phyloP scores from a whole-genome alignment of 2,797 vertebrate species.

The Natrix natrix region DNA sequence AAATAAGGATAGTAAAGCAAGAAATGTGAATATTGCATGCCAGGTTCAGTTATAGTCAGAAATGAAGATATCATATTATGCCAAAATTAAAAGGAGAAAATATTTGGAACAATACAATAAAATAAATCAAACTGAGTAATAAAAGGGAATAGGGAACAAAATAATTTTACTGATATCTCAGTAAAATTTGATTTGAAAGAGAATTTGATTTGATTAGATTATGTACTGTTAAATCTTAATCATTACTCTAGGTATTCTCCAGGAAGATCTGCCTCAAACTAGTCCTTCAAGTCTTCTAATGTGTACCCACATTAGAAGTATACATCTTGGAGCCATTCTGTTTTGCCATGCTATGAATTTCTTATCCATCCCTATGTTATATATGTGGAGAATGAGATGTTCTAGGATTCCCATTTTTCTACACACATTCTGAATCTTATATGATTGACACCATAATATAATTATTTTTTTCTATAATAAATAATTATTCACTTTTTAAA shows the following conservation, averaged over 20 bases:
- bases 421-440: not conserved
- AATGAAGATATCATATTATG: not conserved
- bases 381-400: not conserved
- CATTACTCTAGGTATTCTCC: not conserved
- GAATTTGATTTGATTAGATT: not conserved
- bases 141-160: not conserved
- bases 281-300: not conserved
- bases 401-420: not conserved
- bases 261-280: not conserved
- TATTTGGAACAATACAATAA: not conserved
- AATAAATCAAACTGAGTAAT: not conserved
- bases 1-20: not conserved
- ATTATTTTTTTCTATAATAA: not conserved
- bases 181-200: no score
- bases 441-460: not conserved
- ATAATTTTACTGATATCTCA: not conserved
- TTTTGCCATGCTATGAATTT: not conserved
- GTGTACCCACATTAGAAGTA: not conserved
- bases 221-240: not conserved
- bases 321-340: not conserved
- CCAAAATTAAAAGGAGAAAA: not conserved
- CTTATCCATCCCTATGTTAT: not conserved
- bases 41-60: not conserved
- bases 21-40: not conserved
- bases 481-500: not conserved